Percentiles rank a stretch among this genome's conserved stretches.
Conservation (phyloP, 2,888 invertebrate genomes). For the Sinodicranocentrus sp. region DNA sequence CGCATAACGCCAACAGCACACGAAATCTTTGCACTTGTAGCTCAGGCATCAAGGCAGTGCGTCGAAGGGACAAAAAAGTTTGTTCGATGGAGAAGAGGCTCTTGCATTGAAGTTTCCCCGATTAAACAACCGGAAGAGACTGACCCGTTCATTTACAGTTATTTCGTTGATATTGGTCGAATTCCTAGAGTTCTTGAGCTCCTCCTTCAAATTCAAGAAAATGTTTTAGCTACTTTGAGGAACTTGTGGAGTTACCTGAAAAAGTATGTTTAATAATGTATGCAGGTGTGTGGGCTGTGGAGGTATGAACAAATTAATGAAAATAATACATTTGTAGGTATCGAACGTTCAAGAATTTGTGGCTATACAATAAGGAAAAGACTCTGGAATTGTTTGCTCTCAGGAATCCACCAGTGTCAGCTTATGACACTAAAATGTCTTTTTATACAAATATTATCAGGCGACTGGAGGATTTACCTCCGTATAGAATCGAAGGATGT, state of each 20-base stretch:
- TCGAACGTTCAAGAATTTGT: slow-evolving; percentile 86
- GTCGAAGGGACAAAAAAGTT: slow-evolving; percentile 87
- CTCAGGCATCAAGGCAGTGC: slow-evolving; percentile 87
- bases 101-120: slow-evolving; percentile 86
- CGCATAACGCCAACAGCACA: slow-evolving; percentile 86
- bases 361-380: slow-evolving; percentile 86
- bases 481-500: slow-evolving; percentile 84
- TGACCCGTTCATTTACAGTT: slow-evolving; percentile 84
- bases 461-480: slow-evolving; percentile 82
- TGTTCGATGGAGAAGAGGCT: slow-evolving; percentile 91
- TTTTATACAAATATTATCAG: slow-evolving; percentile 88
- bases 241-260: slow-evolving; percentile 72
- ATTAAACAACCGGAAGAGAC: slow-evolving; percentile 81
- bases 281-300: too few species aligned
- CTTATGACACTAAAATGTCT: slow-evolving; percentile 91
- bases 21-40: slow-evolving; percentile 88
- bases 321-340: too few species aligned
- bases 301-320: too few species aligned
- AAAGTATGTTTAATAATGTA: slow-evolving; percentile 58
- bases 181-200: slow-evolving; percentile 82
- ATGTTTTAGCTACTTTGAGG: slow-evolving; percentile 66
- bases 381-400: slow-evolving; percentile 89
- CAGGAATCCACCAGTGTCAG: slow-evolving; percentile 82
- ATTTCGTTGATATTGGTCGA: slow-evolving; percentile 88
- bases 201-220: slow-evolving; percentile 72